Evolutionary conservation across 2,888 invertebrate species (phyloP).

Genomic region (Drosophila limbata): DNA sequence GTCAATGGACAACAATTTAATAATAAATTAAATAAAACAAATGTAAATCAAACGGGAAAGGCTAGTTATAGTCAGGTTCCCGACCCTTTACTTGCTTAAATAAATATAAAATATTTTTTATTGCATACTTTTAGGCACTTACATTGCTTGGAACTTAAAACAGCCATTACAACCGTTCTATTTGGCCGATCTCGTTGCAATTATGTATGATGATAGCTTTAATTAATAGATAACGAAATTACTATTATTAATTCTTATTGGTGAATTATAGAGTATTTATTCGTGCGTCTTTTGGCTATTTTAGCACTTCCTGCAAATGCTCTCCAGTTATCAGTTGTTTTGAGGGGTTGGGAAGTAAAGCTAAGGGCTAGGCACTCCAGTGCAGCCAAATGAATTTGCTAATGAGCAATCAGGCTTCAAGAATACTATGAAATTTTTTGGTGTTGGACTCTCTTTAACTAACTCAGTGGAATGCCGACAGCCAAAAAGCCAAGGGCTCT

Average conservation of each 20-base stretch:
- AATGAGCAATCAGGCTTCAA: conserved; percentile 76
- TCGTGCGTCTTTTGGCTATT: not conserved
- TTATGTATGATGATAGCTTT: too few relatives aligned
- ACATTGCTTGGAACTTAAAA: too few relatives aligned
- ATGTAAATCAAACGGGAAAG: too few relatives aligned
- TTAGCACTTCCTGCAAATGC: conserved; percentile 21
- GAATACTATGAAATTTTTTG: conserved; percentile 53
- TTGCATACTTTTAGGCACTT: too few relatives aligned
- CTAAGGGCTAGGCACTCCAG: conserved; percentile 51
- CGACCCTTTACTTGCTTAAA: too few relatives aligned
- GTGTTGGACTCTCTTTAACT: conserved; percentile 39
- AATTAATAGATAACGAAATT: too few relatives aligned
- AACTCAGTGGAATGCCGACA: conserved; percentile 28
- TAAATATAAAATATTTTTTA: too few relatives aligned
- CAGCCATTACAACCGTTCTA: too few relatives aligned
- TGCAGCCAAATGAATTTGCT: conserved; percentile 77
- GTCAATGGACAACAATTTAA: not conserved
- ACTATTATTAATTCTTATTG: not conserved
- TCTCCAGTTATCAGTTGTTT: conserved; percentile 43
- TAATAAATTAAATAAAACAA: too few relatives aligned
- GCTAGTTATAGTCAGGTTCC: too few relatives aligned
- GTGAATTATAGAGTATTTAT: conserved; percentile 28
- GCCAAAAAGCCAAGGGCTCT: conserved; percentile 22
- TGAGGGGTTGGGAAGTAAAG: not conserved
- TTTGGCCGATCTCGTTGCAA: too few relatives aligned